Evolutionary conservation across 2,113 vertebrate genomes (phyloP).

Genomic region (Morone chrysops): DNA sequence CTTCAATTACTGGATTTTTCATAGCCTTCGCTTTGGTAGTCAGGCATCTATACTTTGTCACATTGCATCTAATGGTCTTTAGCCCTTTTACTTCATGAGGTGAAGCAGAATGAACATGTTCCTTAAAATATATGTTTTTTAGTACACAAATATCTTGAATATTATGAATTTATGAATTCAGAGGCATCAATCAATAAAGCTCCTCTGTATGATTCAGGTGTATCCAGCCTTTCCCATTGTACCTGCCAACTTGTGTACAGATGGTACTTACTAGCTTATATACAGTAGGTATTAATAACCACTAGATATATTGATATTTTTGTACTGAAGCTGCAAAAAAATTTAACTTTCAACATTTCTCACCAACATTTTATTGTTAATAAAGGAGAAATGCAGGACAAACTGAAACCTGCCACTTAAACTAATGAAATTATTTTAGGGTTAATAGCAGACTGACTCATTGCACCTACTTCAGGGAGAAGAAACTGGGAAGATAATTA

Average conservation of each 20-base stretch:
- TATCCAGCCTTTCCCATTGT: neutral
- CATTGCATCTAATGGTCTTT: slow-evolving; percentile 23
- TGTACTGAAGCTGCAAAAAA: neutral
- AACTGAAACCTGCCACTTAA: neutral
- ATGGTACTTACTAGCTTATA: slow-evolving; percentile 10
- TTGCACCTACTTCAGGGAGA: neutral
- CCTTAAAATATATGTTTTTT: slow-evolving; percentile 1
- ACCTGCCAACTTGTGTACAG: slow-evolving; percentile 11
- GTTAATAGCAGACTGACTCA: slow-evolving; percentile 5
- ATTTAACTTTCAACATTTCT: neutral
- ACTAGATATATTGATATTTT: slow-evolving; percentile 37
- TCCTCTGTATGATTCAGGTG: slow-evolving; percentile 17
- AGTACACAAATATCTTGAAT: slow-evolving; percentile 16
- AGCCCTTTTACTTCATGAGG: neutral
- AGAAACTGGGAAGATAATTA: slow-evolving; percentile 13
- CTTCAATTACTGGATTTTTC: slow-evolving; percentile 47
- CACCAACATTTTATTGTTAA: neutral
- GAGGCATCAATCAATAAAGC: slow-evolving; percentile 32
- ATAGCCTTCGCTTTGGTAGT: slow-evolving; percentile 5
- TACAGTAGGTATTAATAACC: slow-evolving; percentile 6
- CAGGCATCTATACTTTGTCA: slow-evolving; percentile 24
- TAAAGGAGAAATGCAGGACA: neutral
- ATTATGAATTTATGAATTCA: slow-evolving; percentile 27
- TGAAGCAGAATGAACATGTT: slow-evolving; percentile 11
- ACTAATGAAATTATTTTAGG: neutral